Evolutionary conservation across 2,888 invertebrate species (phyloP), one percentile per base, ranked within the genome.

Genomic region (Limenitis arthemis): DNA sequence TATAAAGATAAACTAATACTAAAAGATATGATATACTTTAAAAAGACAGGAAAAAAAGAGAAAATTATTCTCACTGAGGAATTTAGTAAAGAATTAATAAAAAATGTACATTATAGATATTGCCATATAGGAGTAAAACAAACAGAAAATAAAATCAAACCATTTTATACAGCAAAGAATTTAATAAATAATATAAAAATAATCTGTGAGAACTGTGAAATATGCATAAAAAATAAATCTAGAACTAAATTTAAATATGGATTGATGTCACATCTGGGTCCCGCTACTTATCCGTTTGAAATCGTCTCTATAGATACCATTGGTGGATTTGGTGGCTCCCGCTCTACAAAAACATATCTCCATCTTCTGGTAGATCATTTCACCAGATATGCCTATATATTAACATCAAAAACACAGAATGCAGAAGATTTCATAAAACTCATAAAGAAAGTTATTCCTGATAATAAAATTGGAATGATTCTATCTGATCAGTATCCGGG

Each of bases 61-160:
- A 58, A 63, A 44, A 56, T 51, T n/a, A 40, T 65, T 6, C 6
- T 67, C 5, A 32, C 63, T 9, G 64, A 63, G 51, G 53, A 56
- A 41, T 59, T 62, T 42, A 63, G 62, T 51, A 62, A 50, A 50
- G 36, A 31, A 8, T 61, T 41, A 8, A 56, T 65, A 33, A 51
- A 57, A 57, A 9, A 58, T 33, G 39, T 62, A 40, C 64, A 64
- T 50, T 5, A 60, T 9, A 11, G 1, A 8, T 51, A 49, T 1
- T 62, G 64, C 44, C 64, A 69, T 48, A 59, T 65, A 43, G 55
- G 54, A 47, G 55, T 49, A 30, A 20, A 40, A 41, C 58, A 61
- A 41, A 55, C 49, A 39, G 1, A 39, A 41, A 56, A 40, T 20
- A 58, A 51, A 53, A 57, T 60, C 8, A 54, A 11, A 32, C 46